These are phyloP conservation scores for Drosophila testacea DNA, from an alignment of 2,888 invertebrate genomes.

Conservation along the genomic window DNA sequence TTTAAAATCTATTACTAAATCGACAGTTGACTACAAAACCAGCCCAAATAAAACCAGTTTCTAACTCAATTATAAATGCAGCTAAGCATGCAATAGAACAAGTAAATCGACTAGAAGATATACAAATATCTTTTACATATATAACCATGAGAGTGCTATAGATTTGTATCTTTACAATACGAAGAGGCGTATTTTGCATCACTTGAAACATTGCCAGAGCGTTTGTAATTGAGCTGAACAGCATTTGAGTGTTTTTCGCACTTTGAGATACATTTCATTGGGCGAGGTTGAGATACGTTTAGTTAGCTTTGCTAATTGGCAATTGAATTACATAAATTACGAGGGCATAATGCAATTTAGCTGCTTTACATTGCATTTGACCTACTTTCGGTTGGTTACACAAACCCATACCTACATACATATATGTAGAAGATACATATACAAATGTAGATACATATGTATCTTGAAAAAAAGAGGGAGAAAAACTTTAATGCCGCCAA, in stretches of 20 bases:
- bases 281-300: neutral
- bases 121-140: slow-evolving; percentile 1
- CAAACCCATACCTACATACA: slow-evolving; percentile 15
- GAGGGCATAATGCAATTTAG: slow-evolving; percentile 60
- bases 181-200: neutral
- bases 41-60: neutral
- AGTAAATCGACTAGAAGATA: neutral
- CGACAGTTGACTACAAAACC: neutral
- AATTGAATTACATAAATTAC: slow-evolving; percentile 70
- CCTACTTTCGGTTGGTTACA: slow-evolving; percentile 47
- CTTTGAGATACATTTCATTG: slow-evolving; percentile 31
- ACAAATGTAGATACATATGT: neutral
- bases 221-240: slow-evolving; percentile 22
- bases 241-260: slow-evolving; percentile 33
- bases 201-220: neutral
- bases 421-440: neutral
- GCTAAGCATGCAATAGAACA: neutral
- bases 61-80: neutral
- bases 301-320: slow-evolving; percentile 58
- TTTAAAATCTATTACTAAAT: neutral
- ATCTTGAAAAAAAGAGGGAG: slow-evolving; percentile 1
- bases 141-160: neutral
- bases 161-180: neutral
- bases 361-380: slow-evolving; percentile 53
- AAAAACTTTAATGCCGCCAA: slow-evolving; percentile 35